Evolutionary conservation across 53 echinoderm and acorn worm genomes (phyloP).

Genomic region (Paelopatides confundens): DNA sequence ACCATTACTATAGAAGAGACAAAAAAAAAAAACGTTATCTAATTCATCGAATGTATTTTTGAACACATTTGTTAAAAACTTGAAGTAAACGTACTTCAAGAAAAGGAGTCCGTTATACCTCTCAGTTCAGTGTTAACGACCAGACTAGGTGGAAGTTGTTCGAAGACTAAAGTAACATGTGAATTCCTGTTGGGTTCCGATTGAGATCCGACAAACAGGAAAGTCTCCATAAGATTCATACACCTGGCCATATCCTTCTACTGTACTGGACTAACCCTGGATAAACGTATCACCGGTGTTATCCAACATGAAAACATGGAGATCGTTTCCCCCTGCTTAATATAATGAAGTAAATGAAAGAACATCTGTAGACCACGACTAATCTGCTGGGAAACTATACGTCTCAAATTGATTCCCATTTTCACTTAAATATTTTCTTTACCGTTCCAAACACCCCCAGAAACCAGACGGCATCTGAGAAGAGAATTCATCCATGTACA

Average conservation of each 20-base stretch:
- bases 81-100: neutral
- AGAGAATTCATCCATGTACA: too few species aligned
- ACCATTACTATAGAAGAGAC: too few species aligned
- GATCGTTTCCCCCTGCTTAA: neutral
- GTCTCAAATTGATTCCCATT: too few species aligned
- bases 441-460: too few species aligned
- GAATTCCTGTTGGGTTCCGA: conserved; percentile 39
- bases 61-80: too few species aligned
- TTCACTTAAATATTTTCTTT: too few species aligned
- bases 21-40: too few species aligned
- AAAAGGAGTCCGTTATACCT: neutral
- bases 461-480: too few species aligned
- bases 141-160: conserved; percentile 39
- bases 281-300: conserved; percentile 1
- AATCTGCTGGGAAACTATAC: neutral
- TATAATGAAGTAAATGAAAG: conserved; percentile 7
- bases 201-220: conserved; percentile 12
- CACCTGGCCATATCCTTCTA: conserved; percentile 36
- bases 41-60: too few species aligned
- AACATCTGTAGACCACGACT: conserved; percentile 9
- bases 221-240: neutral
- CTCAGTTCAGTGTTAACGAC: conserved; percentile 2
- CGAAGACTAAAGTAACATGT: conserved; percentile 33
- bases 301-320: conserved; percentile 42
- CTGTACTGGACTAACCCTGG: conserved; percentile 34